Evolutionary conservation across 2,888 invertebrate genomes (phyloP), one percentile per base, ranked within the genome.

Genomic region (Tetranychus piercei): DNA sequence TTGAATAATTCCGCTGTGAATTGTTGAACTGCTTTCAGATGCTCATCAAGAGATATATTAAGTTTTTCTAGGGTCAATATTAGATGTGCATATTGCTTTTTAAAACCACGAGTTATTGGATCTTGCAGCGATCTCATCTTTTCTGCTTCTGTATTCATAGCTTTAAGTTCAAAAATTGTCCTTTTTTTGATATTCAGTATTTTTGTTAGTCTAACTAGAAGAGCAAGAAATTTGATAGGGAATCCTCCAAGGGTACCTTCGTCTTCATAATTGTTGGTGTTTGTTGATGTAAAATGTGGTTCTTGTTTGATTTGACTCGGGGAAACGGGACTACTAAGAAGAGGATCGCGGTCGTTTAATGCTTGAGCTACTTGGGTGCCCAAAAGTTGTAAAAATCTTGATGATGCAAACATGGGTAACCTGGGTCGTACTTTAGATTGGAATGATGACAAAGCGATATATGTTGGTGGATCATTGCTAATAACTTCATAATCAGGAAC

Each of bases 401-500:
- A 81, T 6, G 82, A 81, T 23, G 81, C 80, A 78, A 81, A 81
- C 45, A 82, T 76, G n/a, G 78, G 77, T 44, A 80, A 80, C 22
- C 81, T 77, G 8, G 82, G 82, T 71, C 83, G 78, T 22, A 75
- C 65, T 73, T 80, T 81, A 73, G 81, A 81, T 80, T 89, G 89
- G 80, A 94, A 89, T 77, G 90, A 90, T 66, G 90, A 88, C 67
- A 94, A 85, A 73, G 91, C 89, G 80, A 95, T 88, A 43, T 93
- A 94, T 81, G 95, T 95, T 70, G 91, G 90, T 70, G 90, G 88
- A 80, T 94, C 94, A 82, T 92, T 92, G 1, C 93, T 92, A 79
- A 94, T 85, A 77, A 96, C 95, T 87, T 96, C 96, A 84, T 89
- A 94, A 84, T 97, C 96, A 34, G 94, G 94, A 77, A 96, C 91